phyloP scores from a whole-genome alignment of 2,888 invertebrate genomes.

The Chaetoderma sp. region DNA sequence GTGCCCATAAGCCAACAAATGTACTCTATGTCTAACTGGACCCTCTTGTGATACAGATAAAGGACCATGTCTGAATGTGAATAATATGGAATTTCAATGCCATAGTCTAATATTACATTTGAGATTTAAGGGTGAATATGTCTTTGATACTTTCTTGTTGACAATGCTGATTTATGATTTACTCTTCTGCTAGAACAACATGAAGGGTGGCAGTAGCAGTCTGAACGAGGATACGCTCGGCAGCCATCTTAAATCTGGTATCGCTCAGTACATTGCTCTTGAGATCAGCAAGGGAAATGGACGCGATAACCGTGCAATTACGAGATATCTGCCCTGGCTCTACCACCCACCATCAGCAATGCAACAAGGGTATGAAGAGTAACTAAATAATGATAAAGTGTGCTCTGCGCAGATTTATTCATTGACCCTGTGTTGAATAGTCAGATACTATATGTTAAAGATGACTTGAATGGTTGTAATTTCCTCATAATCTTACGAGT shows the following conservation, averaged over 20 bases:
- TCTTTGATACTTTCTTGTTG: not conserved
- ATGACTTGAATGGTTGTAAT: too few relatives aligned
- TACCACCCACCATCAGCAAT: constrained; percentile 83
- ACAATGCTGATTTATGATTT: too few relatives aligned
- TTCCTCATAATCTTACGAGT: too few relatives aligned
- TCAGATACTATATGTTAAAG: not conserved
- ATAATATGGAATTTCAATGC: too few relatives aligned
- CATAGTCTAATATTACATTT: too few relatives aligned
- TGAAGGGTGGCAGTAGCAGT: constrained; percentile 73
- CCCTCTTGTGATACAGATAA: too few relatives aligned
- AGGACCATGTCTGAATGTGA: too few relatives aligned
- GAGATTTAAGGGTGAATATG: too few relatives aligned
- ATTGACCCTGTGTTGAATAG: not conserved
- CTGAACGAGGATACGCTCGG: constrained; percentile 92
- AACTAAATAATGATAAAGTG: constrained; percentile 6
- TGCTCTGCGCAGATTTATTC: not conserved
- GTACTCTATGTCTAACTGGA: too few relatives aligned
- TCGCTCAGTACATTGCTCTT: constrained; percentile 85
- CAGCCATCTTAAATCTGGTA: constrained; percentile 94
- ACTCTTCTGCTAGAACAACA: constrained; percentile 81
- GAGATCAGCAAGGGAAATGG: constrained; percentile 88
- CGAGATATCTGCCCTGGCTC: constrained; percentile 90
- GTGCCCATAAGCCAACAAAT: too few relatives aligned
- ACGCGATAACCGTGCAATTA: constrained; percentile 84
- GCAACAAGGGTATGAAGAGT: constrained; percentile 86